phyloP scores from a whole-genome alignment of 1,140 invertebrate genomes.

The Drosophila littoralis region DNA sequence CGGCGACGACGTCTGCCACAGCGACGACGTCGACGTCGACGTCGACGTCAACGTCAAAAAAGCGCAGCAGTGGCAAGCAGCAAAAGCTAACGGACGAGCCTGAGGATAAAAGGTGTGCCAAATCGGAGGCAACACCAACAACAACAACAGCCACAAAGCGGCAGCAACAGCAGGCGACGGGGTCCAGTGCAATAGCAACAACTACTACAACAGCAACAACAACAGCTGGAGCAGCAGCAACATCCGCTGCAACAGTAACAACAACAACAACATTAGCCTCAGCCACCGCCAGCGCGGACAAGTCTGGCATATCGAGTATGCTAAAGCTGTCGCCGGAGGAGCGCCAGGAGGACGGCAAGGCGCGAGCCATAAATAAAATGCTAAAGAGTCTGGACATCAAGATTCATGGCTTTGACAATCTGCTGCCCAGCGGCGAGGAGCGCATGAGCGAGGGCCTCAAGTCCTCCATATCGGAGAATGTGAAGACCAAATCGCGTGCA shows the following conservation, averaged over 20 bases:
- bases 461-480: conserved; percentile 83
- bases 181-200: background rate
- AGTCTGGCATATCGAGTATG: conserved; percentile 8
- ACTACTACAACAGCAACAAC: conserved; percentile 8
- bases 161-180: background rate
- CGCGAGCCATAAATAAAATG: conserved; percentile 82
- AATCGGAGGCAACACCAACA: conserved; percentile 31
- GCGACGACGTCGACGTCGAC: conserved; percentile 15
- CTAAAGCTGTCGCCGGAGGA: conserved; percentile 54
- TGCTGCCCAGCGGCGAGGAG: conserved; percentile 74
- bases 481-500: conserved; percentile 82
- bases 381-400: conserved; percentile 83
- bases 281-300: background rate
- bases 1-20: conserved; percentile 26
- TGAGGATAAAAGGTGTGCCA: conserved; percentile 56
- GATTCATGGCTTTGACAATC: conserved; percentile 82
- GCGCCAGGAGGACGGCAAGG: conserved; percentile 74
- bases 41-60: conserved; percentile 45
- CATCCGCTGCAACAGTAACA: conserved; percentile 6
- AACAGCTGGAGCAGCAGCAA: conserved; percentile 7
- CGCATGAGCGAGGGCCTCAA: conserved; percentile 69
- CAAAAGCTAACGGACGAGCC: conserved; percentile 52
- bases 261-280: background rate
- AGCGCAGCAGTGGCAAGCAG: conserved; percentile 55
- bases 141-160: background rate